Evolutionary conservation across 2,888 invertebrate genomes (phyloP).

Genomic region (Ypsolopha sequella): DNA sequence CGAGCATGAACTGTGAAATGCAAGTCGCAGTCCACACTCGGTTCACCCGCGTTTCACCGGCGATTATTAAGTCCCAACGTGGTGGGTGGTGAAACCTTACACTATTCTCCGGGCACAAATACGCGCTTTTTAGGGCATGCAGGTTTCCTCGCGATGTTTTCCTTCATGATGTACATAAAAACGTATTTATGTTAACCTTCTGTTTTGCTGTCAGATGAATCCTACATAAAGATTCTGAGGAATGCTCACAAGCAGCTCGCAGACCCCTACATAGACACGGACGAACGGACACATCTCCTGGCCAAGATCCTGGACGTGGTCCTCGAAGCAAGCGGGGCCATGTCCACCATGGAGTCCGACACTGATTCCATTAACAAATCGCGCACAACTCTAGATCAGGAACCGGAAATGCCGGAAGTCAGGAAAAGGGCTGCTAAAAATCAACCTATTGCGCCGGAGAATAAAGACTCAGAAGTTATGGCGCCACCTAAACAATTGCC

Average conservation of each 20-base stretch:
- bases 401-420: constrained; percentile 13
- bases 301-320: constrained; percentile 43
- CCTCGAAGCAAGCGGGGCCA: constrained; percentile 21
- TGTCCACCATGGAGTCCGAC: neutral
- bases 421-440: neutral
- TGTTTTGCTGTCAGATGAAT: constrained; percentile 35
- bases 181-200: neutral
- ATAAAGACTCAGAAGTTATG: constrained; percentile 1
- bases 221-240: constrained; percentile 35
- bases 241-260: constrained; percentile 35
- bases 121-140: neutral
- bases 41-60: too few relatives aligned
- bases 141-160: too few relatives aligned
- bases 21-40: too few relatives aligned
- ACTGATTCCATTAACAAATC: neutral
- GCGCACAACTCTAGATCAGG: constrained; percentile 8
- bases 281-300: constrained; percentile 41
- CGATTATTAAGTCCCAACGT: too few relatives aligned
- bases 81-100: too few relatives aligned
- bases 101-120: too few relatives aligned
- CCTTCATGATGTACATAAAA: neutral
- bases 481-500: constrained; percentile 3
- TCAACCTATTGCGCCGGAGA: neutral
- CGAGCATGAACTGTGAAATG: too few relatives aligned
- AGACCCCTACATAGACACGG: constrained; percentile 36